Evolutionary conservation across 2,888 invertebrate genomes (phyloP).

Genomic region (Drepanosiphum platanoidis): DNA sequence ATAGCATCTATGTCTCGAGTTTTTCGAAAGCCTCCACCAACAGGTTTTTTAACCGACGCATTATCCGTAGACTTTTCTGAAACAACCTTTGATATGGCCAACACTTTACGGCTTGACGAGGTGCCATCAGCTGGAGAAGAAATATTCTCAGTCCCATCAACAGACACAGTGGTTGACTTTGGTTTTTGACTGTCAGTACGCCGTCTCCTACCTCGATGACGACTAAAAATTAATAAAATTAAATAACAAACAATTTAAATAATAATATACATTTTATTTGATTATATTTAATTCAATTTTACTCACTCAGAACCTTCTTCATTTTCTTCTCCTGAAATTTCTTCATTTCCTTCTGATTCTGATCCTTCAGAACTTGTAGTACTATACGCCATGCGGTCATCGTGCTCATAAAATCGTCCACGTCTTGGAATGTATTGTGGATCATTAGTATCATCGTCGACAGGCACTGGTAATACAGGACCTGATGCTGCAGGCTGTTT

Average conservation of each 20-base stretch:
- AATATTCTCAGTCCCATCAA: neutral
- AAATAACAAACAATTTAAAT: neutral
- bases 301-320: slow-evolving; percentile 7
- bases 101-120: slow-evolving; percentile 48
- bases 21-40: slow-evolving; percentile 31
- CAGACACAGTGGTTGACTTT: neutral
- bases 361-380: slow-evolving; percentile 40
- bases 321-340: neutral
- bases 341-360: slow-evolving; percentile 7
- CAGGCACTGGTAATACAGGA: slow-evolving; percentile 16
- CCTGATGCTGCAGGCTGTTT: neutral
- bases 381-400: slow-evolving; percentile 82
- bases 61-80: neutral
- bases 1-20: slow-evolving; percentile 67
- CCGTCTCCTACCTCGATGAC: neutral
- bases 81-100: slow-evolving; percentile 30
- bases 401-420: slow-evolving; percentile 97
- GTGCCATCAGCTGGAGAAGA: neutral
- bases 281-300: neutral
- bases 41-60: neutral
- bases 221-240: slow-evolving; percentile 32
- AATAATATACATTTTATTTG: neutral
- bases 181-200: neutral
- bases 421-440: slow-evolving; percentile 97
- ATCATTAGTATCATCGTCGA: slow-evolving; percentile 91